These are phyloP conservation scores for Unio pictorum DNA, from an alignment of 2,888 invertebrate genomes.

Conservation along the genomic window DNA sequence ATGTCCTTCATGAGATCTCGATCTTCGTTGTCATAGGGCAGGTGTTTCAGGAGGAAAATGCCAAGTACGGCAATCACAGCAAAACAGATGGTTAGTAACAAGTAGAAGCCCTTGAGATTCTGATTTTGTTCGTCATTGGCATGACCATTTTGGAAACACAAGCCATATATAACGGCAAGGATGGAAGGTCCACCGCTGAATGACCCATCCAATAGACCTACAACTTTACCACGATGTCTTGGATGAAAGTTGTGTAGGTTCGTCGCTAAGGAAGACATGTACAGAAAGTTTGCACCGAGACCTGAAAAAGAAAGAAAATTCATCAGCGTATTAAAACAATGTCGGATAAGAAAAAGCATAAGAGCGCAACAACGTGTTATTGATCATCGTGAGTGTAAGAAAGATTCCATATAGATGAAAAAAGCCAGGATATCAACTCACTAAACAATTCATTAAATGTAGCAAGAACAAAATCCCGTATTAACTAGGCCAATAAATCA, in stretches of 20 bases:
- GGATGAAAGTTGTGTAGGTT: conserved; percentile 50
- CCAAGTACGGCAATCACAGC: conserved; percentile 43
- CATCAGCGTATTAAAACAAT: not conserved
- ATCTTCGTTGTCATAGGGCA: conserved; percentile 8
- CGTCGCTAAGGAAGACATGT: conserved; percentile 51
- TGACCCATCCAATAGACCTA: conserved; percentile 54
- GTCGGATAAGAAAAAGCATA: not conserved
- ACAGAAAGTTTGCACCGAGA: conserved; percentile 53
- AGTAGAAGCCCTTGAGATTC: conserved; percentile 52
- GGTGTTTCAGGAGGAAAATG: conserved; percentile 27
- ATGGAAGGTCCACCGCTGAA: conserved; percentile 57
- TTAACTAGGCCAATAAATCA: too few species aligned
- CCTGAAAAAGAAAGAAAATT: conserved; percentile 31
- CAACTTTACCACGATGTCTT: conserved; percentile 52
- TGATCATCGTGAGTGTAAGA: too few species aligned
- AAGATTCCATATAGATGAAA: too few species aligned
- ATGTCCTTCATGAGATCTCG: conserved; percentile 10
- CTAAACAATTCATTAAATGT: too few species aligned
- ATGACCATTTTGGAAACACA: conserved; percentile 42
- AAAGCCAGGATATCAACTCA: too few species aligned
- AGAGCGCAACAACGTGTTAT: too few species aligned
- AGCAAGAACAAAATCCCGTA: too few species aligned
- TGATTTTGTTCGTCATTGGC: conserved; percentile 48
- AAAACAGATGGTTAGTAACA: conserved; percentile 43
- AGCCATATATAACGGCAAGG: conserved; percentile 47